Evolutionary conservation across 2,888 invertebrate genomes (phyloP).

Genomic region (Anthophora plumipes): DNA sequence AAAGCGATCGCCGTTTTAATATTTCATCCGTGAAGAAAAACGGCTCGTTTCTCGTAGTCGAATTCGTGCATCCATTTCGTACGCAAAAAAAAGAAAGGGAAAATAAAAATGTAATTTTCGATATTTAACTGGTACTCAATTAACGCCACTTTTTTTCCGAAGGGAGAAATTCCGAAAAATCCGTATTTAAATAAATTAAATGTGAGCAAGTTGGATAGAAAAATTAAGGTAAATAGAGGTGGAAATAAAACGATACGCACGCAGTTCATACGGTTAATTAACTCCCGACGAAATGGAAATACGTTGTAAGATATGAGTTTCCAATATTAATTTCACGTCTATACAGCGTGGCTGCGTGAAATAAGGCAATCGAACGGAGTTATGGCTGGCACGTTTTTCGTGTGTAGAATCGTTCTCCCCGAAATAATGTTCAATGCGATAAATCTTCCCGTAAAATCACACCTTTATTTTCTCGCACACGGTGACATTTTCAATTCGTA

Average conservation of each 20-base stretch:
- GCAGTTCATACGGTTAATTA: constrained; percentile 29
- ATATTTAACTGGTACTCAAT: constrained; percentile 8
- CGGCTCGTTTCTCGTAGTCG: too few species aligned
- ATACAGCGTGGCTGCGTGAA: neutral
- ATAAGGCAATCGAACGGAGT: neutral
- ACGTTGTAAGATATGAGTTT: constrained; percentile 24
- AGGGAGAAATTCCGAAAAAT: neutral
- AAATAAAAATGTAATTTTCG: neutral
- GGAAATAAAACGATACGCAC: constrained; percentile 1
- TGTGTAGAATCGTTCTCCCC: neutral
- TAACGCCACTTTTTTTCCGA: neutral
- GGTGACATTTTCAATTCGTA: neutral
- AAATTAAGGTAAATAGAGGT: constrained; percentile 17
- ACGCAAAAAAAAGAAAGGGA: too few species aligned
- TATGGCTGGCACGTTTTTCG: neutral
- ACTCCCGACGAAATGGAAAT: constrained; percentile 25
- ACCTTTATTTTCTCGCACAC: neutral
- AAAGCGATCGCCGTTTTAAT: neutral
- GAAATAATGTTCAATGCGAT: neutral
- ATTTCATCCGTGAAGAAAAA: neutral
- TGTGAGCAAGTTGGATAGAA: neutral
- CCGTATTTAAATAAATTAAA: neutral
- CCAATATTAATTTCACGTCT: constrained; percentile 21
- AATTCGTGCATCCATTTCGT: too few species aligned
- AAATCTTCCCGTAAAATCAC: neutral